A percentile compares a stretch with the other conserved stretches of the same genome.
Conservation (phyloP, 2,888 invertebrate genomes). For the Drosophila atripex region DNA sequence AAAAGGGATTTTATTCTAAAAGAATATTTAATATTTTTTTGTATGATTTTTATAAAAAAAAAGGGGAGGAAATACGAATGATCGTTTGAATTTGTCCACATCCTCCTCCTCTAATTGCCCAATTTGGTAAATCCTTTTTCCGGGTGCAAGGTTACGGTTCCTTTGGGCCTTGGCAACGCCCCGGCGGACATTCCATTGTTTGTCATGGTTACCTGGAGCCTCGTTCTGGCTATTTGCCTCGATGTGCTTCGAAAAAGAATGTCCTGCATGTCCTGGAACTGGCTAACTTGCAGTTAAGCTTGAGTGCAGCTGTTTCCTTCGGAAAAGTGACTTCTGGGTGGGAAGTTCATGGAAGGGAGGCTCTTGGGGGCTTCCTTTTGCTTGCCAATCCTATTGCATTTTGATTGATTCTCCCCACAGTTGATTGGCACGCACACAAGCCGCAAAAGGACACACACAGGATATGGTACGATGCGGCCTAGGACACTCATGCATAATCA, state of each 20-base stretch:
- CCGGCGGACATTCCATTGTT: conserved; percentile 48
- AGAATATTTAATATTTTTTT: background rate
- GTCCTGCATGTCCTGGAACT: conserved; percentile 4
- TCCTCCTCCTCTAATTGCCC: background rate
- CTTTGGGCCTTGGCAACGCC: conserved; percentile 34
- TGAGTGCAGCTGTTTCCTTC: conserved; percentile 11
- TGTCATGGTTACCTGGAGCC: conserved; percentile 32
- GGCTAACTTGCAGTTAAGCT: conserved; percentile 22
- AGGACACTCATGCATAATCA: conserved; percentile 56
- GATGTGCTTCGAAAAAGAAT: conserved; percentile 38
- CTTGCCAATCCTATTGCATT: conserved; percentile 64
- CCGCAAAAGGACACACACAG: conserved; percentile 7
- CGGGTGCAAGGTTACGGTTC: conserved; percentile 1
- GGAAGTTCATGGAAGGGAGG: background rate
- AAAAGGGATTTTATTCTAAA: background rate
- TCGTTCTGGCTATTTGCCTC: conserved; percentile 36
- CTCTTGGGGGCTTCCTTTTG: conserved; percentile 30
- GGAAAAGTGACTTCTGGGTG: conserved; percentile 18
- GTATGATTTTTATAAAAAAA: no score
- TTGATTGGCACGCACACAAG: conserved; percentile 54
- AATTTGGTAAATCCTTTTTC: background rate
- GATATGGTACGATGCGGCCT: background rate
- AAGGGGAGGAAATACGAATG: background rate
- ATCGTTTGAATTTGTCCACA: background rate
- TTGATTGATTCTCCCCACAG: conserved; percentile 64